Percentiles rank a stretch among this genome's conserved stretches.
Evolutionary conservation across 2,888 invertebrate genomes (phyloP).

Genomic region (Seira ritae): DNA sequence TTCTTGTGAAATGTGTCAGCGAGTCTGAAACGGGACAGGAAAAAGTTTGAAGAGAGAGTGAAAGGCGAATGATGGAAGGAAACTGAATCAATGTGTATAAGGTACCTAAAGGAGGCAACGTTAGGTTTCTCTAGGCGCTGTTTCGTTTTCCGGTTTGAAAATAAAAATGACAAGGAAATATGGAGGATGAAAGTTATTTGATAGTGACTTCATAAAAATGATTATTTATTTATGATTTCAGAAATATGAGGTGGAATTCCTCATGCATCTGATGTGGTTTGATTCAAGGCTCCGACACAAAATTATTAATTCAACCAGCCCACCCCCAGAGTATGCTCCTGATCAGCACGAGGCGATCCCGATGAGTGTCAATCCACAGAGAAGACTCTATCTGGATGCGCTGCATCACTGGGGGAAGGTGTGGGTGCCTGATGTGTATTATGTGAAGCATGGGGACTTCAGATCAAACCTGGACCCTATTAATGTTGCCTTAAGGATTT

Average conservation of each 20-base stretch:
- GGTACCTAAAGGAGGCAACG: too few relatives aligned
- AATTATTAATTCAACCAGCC: conserved; percentile 84
- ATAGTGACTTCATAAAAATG: too few relatives aligned
- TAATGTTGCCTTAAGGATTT: conserved; percentile 94
- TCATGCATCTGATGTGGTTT: conserved; percentile 95
- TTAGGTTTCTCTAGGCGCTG: too few relatives aligned
- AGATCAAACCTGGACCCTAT: conserved; percentile 95
- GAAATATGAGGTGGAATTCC: conserved; percentile 98
- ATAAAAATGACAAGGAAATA: too few relatives aligned
- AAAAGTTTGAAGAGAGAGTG: too few relatives aligned
- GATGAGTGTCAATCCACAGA: conserved; percentile 65
- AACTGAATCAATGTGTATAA: too few relatives aligned
- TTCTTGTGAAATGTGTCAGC: too few relatives aligned
- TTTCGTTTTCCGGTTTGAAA: too few relatives aligned
- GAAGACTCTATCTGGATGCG: conserved; percentile 85
- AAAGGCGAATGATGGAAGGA: too few relatives aligned
- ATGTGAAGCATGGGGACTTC: conserved; percentile 97
- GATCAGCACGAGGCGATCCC: conserved; percentile 71
- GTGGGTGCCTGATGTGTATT: conserved; percentile 91
- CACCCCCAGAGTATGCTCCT: conserved; percentile 62
- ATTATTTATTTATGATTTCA: conserved; percentile 76
- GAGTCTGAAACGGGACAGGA: too few relatives aligned
- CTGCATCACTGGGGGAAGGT: conserved; percentile 88
- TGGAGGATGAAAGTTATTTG: too few relatives aligned
- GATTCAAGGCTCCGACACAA: conserved; percentile 92